A percentile compares a stretch with the other conserved stretches of the same genome.
These are phyloP conservation scores for Strongylocentrotus purpuratus DNA, from an alignment of 35 echinoderm and acorn worm species.

Conservation along the genomic window DNA sequence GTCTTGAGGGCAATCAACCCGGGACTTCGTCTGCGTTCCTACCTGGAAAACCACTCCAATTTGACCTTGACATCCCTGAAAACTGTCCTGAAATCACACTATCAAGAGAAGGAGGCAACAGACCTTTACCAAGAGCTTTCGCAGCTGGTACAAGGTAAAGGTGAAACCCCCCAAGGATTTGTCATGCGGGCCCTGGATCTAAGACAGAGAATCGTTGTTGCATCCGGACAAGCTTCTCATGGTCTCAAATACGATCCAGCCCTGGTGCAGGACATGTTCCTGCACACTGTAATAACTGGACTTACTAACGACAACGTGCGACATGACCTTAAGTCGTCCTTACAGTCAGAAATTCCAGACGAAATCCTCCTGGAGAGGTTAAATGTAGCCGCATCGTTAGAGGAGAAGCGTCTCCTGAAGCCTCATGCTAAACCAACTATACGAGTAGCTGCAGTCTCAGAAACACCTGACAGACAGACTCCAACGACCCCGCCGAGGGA, in stretches of 20 bases:
- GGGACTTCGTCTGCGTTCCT: too few species aligned
- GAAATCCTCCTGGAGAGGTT: constrained; percentile 48
- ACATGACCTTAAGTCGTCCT: constrained; percentile 44
- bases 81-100: too few species aligned
- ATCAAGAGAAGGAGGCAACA: too few species aligned
- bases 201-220: constrained; percentile 50
- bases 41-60: too few species aligned
- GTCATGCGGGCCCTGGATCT: constrained; percentile 75
- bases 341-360: constrained; percentile 11
- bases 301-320: constrained; percentile 42
- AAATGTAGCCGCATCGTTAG: constrained; percentile 8
- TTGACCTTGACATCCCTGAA: too few species aligned
- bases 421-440: too few species aligned
- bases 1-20: too few species aligned
- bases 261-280: constrained; percentile 60
- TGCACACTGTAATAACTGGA: constrained; percentile 67
- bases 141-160: background rate
- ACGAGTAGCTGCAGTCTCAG: too few species aligned
- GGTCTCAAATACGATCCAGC: constrained; percentile 50
- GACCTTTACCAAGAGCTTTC: too few species aligned
- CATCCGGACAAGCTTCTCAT: constrained; percentile 31
- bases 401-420: constrained; percentile 33
- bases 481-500: too few species aligned
- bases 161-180: constrained; percentile 47
- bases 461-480: too few species aligned